Evolutionary conservation across 2,888 invertebrate genomes (phyloP), one percentile per base, ranked within the genome.

Genomic region (Sialis fuliginosa): DNA sequence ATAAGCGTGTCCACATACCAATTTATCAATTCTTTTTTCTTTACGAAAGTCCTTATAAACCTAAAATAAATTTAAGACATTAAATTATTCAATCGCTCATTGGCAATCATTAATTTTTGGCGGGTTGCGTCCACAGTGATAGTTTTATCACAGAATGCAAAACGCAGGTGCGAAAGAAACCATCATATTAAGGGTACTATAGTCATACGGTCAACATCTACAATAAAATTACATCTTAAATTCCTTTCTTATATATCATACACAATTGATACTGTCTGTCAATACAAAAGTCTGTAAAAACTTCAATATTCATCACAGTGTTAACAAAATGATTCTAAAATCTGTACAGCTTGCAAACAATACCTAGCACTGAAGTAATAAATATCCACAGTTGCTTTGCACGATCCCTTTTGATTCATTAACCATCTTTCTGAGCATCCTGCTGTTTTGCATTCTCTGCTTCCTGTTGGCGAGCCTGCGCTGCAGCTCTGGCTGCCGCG

Each of bases 401-500:
- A 31, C 30, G 41, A 41, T 31, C 13, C 41, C 22, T 22, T 22
- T 22, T 22, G 22, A 22, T 31, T 33, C 10, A 12, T 44, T 34
- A 32, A 33, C 30, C 30, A 34, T 44, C 44, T 33, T 12, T 31
- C 39, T 12, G n/a, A 30, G 39, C 32, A 39, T 45, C 45, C 7
- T 45, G 12, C 12, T 43, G 33, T 45, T 45, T 45, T 39, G 45
- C 45, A 45, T 45, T 42, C 42, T 65, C 63, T 10, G 63, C 64
- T 52, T 60, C 60, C 49, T 56, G 55, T 49, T 51, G 53, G 50
- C 62, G 57, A 34, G 70, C 70, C 37, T 70, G 70, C 2, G 71
- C 68, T 45, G 71, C 68, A 31, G 67, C 63, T 42, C 71, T 54
- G 5, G 71, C 67, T 37, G 72, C 67, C 46, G 72, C 67, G 43